These are phyloP conservation scores for Lacerta agilis DNA, from an alignment of 2,797 vertebrate genomes.

Conservation along the genomic window DNA sequence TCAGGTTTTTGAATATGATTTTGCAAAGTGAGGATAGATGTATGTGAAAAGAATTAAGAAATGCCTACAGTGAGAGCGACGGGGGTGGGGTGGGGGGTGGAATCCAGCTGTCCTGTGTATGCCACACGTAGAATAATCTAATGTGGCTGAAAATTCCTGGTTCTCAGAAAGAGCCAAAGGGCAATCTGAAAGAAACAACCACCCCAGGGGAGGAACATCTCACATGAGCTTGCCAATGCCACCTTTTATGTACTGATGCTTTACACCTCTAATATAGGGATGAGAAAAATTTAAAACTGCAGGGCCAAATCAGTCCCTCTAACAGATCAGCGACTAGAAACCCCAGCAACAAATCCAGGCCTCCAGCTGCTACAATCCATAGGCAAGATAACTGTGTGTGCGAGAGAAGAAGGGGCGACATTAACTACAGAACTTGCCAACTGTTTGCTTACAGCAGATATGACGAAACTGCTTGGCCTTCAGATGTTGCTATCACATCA, in stretches of 20 bases:
- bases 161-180: not conserved
- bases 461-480: too few relatives aligned
- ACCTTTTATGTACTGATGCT: not conserved
- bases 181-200: not conserved
- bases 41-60: slow-evolving; percentile 17
- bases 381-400: not conserved
- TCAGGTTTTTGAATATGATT: slow-evolving; percentile 26
- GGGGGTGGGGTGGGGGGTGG: not conserved
- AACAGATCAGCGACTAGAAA: not conserved
- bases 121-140: not conserved
- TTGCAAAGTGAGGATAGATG: not conserved
- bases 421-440: not conserved
- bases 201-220: not conserved
- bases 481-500: too few relatives aligned
- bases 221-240: not conserved
- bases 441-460: not conserved
- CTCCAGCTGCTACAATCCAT: too few relatives aligned
- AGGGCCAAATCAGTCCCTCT: too few relatives aligned
- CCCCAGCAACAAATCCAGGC: not conserved
- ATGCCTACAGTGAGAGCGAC: not conserved
- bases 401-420: too few relatives aligned
- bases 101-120: not conserved
- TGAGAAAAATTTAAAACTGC: not conserved
- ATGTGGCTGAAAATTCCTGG: not conserved
- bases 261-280: too few relatives aligned